Conservation (phyloP, 1,140 invertebrate genomes). For the Armadillidium nasatum region DNA sequence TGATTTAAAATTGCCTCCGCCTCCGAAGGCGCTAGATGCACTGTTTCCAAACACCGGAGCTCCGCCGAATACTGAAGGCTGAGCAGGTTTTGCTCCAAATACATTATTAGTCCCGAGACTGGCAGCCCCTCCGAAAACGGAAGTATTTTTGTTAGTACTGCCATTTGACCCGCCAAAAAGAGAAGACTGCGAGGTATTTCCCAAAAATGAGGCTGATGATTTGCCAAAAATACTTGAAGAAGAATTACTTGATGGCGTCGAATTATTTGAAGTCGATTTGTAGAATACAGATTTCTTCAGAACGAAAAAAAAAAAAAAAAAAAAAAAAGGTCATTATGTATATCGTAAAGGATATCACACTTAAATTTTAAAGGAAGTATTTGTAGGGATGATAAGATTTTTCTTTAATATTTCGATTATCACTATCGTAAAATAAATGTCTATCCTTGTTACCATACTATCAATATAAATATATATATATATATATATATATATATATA, state of each 20-base stretch:
- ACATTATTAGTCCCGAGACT: background rate
- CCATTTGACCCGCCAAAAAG: background rate
- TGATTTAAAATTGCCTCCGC: background rate
- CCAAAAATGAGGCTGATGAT: background rate
- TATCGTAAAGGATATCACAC: no score
- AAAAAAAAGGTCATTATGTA: no score
- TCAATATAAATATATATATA: no score
- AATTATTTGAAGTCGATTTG: background rate
- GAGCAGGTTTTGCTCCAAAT: background rate
- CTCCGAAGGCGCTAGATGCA: background rate
- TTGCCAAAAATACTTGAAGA: background rate
- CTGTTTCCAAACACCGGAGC: background rate
- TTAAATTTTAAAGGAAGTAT: no score
- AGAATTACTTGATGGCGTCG: background rate
- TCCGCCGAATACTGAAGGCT: background rate
- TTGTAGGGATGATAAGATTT: no score
- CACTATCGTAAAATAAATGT: no score
- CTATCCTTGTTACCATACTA: no score
- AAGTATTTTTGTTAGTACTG: background rate
- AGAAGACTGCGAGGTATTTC: background rate
- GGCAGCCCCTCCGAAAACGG: background rate
- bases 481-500: no score
- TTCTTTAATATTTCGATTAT: no score
- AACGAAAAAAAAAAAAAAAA: no score
- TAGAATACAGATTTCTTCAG: background rate